Percentiles rank a stretch among this genome's conserved stretches.
These are phyloP conservation scores for Phrynocephalus versicolor DNA, from an alignment of 2,113 vertebrate species.

Conservation along the genomic window DNA sequence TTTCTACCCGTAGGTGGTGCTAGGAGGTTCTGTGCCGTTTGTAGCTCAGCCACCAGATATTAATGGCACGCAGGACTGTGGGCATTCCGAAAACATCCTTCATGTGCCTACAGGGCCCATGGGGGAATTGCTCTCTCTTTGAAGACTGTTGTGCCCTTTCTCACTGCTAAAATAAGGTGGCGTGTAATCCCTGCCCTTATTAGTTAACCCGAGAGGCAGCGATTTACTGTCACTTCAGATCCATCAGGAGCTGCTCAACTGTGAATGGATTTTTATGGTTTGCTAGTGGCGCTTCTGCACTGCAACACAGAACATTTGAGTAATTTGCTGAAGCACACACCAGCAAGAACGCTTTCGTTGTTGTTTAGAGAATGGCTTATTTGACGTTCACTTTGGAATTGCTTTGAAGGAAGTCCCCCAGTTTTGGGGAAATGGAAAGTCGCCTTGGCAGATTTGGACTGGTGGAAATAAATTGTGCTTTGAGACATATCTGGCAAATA, in stretches of 20 bases:
- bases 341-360: not conserved
- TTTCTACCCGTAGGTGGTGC: not conserved
- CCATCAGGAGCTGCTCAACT: constrained; percentile 42
- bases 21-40: not conserved
- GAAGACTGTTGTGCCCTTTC: constrained; percentile 45
- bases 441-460: too few relatives aligned
- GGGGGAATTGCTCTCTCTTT: constrained; percentile 33
- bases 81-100: not conserved
- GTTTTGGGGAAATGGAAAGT: not conserved
- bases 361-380: not conserved
- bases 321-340: not conserved
- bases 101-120: not conserved
- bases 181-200: constrained; percentile 33
- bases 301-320: not conserved
- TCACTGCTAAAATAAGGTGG: constrained; percentile 29
- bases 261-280: constrained; percentile 25
- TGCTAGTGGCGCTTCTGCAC: constrained; percentile 20
- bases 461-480: not conserved
- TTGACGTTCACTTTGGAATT: not conserved
- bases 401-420: not conserved
- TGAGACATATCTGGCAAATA: not conserved
- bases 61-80: too few relatives aligned
- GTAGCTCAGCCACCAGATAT: not conserved
- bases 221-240: constrained; percentile 52
- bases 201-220: constrained; percentile 55